phyloP scores from a whole-genome alignment of 2,113 vertebrate species.

The Aviceda subcristata region DNA sequence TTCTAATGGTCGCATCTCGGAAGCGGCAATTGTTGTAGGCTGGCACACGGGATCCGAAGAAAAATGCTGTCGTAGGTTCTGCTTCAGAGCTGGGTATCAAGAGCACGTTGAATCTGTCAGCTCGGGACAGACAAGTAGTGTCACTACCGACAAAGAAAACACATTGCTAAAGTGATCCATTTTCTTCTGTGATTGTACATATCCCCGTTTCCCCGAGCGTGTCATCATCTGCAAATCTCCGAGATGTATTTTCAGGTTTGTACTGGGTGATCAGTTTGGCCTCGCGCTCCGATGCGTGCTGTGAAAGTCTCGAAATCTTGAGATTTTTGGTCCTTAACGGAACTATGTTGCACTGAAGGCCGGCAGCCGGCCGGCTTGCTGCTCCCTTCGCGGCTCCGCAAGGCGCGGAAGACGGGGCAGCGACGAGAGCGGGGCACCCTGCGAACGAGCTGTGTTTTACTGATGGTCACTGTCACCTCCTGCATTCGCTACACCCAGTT shows the following conservation, averaged over 20 bases:
- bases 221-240: background rate
- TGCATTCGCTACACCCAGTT: background rate
- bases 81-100: background rate
- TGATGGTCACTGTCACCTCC: background rate
- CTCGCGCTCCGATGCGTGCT: rapidly evolving
- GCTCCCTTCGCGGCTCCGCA: rapidly evolving
- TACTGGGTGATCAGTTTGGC: background rate
- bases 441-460: background rate
- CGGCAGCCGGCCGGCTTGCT: background rate
- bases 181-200: background rate
- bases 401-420: background rate
- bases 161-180: background rate
- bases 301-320: background rate
- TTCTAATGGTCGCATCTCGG: background rate
- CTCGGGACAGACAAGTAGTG: background rate
- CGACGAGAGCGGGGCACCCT: background rate
- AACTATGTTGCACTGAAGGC: rapidly evolving
- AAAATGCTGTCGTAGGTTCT: background rate
- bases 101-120: background rate
- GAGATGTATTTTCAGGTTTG: background rate
- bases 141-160: background rate
- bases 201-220: background rate
- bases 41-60: background rate
- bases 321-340: background rate
- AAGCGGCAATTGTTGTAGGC: background rate